Percentiles rank a stretch among this genome's conserved stretches.
Evolutionary conservation across 1,140 invertebrate species (phyloP).

Genomic region (Drosophila funebris): DNA sequence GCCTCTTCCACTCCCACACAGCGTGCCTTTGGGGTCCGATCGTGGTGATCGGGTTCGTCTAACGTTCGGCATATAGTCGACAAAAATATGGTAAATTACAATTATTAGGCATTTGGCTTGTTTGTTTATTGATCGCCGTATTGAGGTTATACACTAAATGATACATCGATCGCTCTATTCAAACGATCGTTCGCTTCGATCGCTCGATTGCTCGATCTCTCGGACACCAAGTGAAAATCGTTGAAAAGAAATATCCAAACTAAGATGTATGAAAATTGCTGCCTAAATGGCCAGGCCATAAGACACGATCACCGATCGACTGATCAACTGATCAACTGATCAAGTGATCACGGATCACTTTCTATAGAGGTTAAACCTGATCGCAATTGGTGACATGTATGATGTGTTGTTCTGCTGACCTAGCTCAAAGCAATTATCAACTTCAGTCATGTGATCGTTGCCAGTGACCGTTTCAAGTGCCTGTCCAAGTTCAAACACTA

Average conservation of each 20-base stretch:
- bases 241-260: not conserved
- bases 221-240: constrained; percentile 62
- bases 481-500: constrained; percentile 70
- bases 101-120: constrained; percentile 82
- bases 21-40: constrained; percentile 34
- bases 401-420: constrained; percentile 44
- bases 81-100: constrained; percentile 80
- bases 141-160: constrained; percentile 79
- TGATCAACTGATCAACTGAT: constrained; percentile 7
- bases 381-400: constrained; percentile 67
- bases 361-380: constrained; percentile 53
- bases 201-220: constrained; percentile 54
- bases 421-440: constrained; percentile 74
- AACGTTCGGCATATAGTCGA: constrained; percentile 46
- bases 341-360: constrained; percentile 57
- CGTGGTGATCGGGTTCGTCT: constrained; percentile 32
- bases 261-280: constrained; percentile 75
- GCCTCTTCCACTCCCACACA: constrained; percentile 21
- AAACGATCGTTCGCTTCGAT: constrained; percentile 52
- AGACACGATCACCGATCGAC: constrained; percentile 59
- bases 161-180: constrained; percentile 27
- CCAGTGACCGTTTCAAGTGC: constrained; percentile 36
- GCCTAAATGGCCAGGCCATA: constrained; percentile 50
- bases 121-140: constrained; percentile 79
- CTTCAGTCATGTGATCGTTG: constrained; percentile 51